Evolutionary conservation across 1,140 invertebrate species (phyloP), one percentile per base, ranked within the genome.

Genomic region (Cotesia glomerata): DNA sequence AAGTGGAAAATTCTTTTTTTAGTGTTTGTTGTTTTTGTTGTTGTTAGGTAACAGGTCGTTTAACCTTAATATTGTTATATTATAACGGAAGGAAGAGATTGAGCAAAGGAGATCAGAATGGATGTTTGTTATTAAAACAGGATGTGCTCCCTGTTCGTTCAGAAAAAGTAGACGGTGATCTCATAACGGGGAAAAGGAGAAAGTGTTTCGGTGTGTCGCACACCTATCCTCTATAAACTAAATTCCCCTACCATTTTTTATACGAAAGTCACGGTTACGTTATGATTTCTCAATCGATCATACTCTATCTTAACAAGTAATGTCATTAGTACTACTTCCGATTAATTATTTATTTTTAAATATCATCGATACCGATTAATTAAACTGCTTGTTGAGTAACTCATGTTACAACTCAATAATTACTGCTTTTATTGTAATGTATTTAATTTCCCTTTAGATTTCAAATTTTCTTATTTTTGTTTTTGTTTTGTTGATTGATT

Each of bases 151-250:
- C 69, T 26, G 26, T 26, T 45, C 59, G 32, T 8, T 58, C 36
- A 65, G 26, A 65, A 79, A 78, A 73, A 72, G 69, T 64, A 11
- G 80, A 84, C 80, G 79, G 76, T 81, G 80, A 85, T 86, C 85
- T 85, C 80, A 81, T 85, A 85, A 85, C 82, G 73, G 81, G 71
- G 76, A 80, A 85, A 86, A 86, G 84, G 86, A 82, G 86, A 86
- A 86, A 87, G 85, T 82, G 75, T 82, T 85, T 78, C 75, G 73
- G 54, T 61, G 72, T 74, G 70, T 62, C 71, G 76, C 65, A 76
- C 69, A 74, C 67, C 62, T 58, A 26, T 49, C 56, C 39, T 45
- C 8, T 45, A 45, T 45, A 7, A 45, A 45, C 39, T 7, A 45
- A 45, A 45, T 58, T 14, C 66, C 45, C 39, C 69, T 63, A n/a